A percentile compares a stretch with the other conserved stretches of the same genome.
These are phyloP conservation scores for Acrocephalus arundinaceus DNA, from an alignment of 2,113 vertebrate genomes.

Conservation along the genomic window DNA sequence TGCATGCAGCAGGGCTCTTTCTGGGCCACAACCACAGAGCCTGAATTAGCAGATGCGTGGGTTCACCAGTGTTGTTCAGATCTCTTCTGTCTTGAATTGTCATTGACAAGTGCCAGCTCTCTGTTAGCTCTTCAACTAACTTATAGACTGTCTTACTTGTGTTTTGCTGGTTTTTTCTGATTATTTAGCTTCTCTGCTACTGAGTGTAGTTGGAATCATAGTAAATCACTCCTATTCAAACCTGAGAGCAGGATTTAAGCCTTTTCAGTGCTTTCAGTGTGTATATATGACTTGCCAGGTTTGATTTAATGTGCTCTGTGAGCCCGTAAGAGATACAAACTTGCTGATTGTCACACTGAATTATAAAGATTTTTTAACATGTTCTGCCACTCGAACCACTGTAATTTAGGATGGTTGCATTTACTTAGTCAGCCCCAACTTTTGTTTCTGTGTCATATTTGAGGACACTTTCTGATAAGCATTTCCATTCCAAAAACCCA, in stretches of 20 bases:
- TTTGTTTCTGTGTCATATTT: not conserved
- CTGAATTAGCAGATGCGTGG: conserved; percentile 51
- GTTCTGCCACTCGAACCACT: not conserved
- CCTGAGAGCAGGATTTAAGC: not conserved
- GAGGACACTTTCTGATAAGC: not conserved
- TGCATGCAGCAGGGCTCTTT: not conserved
- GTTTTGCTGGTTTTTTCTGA: not conserved
- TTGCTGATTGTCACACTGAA: not conserved
- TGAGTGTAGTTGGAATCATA: not conserved
- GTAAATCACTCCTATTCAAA: not conserved
- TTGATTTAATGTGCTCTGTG: not conserved
- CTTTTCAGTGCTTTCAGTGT: not conserved
- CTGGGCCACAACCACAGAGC: conserved; percentile 6
- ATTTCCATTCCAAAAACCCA: not conserved
- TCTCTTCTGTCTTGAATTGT: not conserved
- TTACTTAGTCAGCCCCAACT: not conserved
- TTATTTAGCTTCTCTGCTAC: not conserved
- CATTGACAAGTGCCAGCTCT: not conserved
- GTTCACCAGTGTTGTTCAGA: conserved; percentile 11
- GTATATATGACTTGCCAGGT: not conserved
- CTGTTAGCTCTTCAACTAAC: not conserved
- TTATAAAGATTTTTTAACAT: not conserved
- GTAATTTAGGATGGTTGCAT: not conserved
- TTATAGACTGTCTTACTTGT: not conserved
- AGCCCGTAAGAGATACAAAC: not conserved